phyloP scores from a whole-genome alignment of 2,888 invertebrate species.

The Pemphredon lugubris region DNA sequence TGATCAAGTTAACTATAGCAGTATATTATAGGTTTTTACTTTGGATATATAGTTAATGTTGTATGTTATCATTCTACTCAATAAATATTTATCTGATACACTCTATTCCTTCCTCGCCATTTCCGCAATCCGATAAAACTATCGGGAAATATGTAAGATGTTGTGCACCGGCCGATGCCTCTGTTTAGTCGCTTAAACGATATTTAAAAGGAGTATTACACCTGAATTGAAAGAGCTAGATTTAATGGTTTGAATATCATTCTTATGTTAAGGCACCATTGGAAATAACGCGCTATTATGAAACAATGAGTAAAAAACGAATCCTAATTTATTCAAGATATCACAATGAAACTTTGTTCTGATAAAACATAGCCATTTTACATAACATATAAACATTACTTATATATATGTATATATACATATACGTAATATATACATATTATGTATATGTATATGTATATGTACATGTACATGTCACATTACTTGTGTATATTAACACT shows the following conservation, averaged over 20 bases:
- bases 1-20: conserved; percentile 53
- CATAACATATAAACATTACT: conserved; percentile 55
- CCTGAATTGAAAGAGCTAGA: no score
- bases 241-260: no score
- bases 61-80: conserved; percentile 54
- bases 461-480: no score
- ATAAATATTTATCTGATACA: conserved; percentile 55
- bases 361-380: conserved; percentile 74
- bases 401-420: no score
- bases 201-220: no score
- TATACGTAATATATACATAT: no score
- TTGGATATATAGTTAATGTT: conserved; percentile 54
- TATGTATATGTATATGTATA: no score
- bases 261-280: no score
- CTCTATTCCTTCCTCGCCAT: conserved; percentile 11
- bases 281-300: no score
- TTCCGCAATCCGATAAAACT: background rate
- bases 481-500: no score
- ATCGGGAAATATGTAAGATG: background rate
- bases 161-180: no score
- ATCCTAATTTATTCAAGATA: conserved; percentile 73
- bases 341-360: conserved; percentile 77
- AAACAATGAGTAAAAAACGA: conserved; percentile 46
- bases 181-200: no score
- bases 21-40: conserved; percentile 53